Conservation (phyloP, 35 echinoderm and acorn worm species). For the Eucidaris tribuloides region DNA sequence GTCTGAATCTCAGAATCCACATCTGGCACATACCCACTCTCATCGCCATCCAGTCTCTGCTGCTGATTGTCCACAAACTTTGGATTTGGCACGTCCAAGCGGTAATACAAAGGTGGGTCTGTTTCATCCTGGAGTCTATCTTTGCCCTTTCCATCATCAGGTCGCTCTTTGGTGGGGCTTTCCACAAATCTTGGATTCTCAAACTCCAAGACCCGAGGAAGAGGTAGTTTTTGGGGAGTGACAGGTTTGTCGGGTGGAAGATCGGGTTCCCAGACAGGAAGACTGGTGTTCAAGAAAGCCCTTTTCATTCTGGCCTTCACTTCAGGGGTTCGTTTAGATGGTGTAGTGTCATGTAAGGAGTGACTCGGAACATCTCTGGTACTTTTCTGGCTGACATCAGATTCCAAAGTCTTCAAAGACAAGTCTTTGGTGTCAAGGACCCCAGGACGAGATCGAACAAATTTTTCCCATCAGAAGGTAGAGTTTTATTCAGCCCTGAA, state of each 20-base stretch:
- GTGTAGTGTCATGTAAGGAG: not conserved
- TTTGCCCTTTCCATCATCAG: not conserved
- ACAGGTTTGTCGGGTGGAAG: not conserved
- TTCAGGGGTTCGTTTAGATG: conserved; percentile 32
- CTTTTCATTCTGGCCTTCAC: conserved; percentile 16
- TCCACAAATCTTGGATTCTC: conserved; percentile 57
- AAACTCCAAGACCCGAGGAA: conserved; percentile 39
- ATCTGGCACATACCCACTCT: not conserved
- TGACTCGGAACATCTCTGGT: not conserved
- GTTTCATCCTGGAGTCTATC: no score
- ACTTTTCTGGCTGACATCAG: not conserved
- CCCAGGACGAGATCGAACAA: not conserved
- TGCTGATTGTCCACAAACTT: not conserved
- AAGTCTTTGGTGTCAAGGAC: not conserved
- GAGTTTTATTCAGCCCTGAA: not conserved
- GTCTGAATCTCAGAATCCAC: conserved; percentile 6
- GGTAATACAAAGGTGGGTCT: not conserved
- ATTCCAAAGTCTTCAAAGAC: not conserved
- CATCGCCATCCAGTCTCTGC: not conserved
- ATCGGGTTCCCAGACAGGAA: conserved; percentile 68
- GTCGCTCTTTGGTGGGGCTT: not conserved
- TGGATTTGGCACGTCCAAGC: not conserved
- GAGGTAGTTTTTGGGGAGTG: not conserved
- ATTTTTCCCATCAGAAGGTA: not conserved
- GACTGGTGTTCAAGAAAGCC: conserved; percentile 49